phyloP scores from a whole-genome alignment of 2,113 vertebrate species.

The Forbesichthys agassizii region DNA sequence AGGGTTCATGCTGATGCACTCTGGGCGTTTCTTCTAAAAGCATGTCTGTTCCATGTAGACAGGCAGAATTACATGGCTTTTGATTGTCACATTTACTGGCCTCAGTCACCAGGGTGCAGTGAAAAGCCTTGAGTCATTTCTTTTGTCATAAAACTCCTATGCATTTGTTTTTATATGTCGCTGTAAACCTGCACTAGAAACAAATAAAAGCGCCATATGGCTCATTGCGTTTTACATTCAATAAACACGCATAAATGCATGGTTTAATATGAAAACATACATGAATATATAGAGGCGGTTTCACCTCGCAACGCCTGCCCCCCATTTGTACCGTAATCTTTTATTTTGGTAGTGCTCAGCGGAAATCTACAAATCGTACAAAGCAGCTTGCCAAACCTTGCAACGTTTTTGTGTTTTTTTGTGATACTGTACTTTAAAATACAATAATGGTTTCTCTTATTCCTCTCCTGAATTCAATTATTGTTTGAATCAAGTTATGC shows the following conservation, averaged over 20 bases:
- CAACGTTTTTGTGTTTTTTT: slow-evolving; percentile 5
- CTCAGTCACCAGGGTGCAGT: slow-evolving; percentile 63
- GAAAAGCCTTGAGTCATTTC: slow-evolving; percentile 71
- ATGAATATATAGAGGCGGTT: slow-evolving; percentile 32
- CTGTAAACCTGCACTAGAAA: slow-evolving; percentile 67
- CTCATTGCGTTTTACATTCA: slow-evolving; percentile 64
- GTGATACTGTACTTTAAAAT: slow-evolving; percentile 2
- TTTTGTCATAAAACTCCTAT: slow-evolving; percentile 72
- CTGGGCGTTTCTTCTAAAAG: neutral
- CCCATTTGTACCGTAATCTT: neutral
- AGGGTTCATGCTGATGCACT: neutral
- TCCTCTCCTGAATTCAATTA: slow-evolving; percentile 23
- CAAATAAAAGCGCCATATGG: slow-evolving; percentile 77
- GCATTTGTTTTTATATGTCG: slow-evolving; percentile 73
- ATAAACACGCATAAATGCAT: slow-evolving; percentile 54
- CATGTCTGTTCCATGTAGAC: neutral
- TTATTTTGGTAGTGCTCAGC: slow-evolving; percentile 13
- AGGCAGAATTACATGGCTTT: slow-evolving; percentile 30
- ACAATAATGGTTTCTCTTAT: neutral
- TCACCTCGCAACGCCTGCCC: slow-evolving; percentile 12
- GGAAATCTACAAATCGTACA: slow-evolving; percentile 14
- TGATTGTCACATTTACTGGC: slow-evolving; percentile 75
- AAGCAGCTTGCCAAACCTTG: neutral
- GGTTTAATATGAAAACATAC: slow-evolving; percentile 58
- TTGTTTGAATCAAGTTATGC: slow-evolving; percentile 1